A percentile compares a stretch with the other conserved stretches of the same genome.
Evolutionary conservation across 2,888 invertebrate species (phyloP).

Genomic region (Orthosia cruda): DNA sequence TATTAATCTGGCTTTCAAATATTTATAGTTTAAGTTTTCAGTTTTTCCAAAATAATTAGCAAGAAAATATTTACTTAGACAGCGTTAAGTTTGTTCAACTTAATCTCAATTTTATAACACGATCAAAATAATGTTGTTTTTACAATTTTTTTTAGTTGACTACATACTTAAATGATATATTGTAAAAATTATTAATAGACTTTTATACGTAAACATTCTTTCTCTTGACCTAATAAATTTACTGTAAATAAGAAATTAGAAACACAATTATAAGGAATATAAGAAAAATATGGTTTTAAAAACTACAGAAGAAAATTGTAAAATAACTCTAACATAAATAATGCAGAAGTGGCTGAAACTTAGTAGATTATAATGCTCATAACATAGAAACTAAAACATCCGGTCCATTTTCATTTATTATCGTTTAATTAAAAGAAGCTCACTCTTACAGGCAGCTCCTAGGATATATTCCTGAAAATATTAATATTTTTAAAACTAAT

Average conservation of each 20-base stretch:
- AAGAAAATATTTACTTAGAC: slow-evolving; percentile 10
- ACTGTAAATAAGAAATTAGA: too few species aligned
- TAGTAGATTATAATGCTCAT: background rate
- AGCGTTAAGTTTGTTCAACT: background rate
- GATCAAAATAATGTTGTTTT: background rate
- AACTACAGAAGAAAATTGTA: too few species aligned
- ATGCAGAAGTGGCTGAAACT: background rate
- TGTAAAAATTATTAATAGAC: too few species aligned
- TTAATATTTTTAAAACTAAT: slow-evolving; percentile 48
- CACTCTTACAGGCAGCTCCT: slow-evolving; percentile 19
- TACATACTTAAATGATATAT: too few species aligned
- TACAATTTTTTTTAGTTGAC: too few species aligned
- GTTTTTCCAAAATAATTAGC: background rate
- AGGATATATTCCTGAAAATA: slow-evolving; percentile 44
- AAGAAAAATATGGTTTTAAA: too few species aligned
- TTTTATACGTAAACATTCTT: too few species aligned
- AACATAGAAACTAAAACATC: slow-evolving; percentile 9
- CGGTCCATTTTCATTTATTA: slow-evolving; percentile 29
- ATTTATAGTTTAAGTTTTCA: slow-evolving; percentile 34
- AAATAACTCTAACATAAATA: background rate
- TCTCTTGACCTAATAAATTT: too few species aligned
- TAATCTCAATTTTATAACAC: background rate
- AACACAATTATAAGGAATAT: too few species aligned
- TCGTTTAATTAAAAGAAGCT: slow-evolving; percentile 65
- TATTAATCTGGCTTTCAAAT: slow-evolving; percentile 32